phyloP scores from a whole-genome alignment of 2,888 invertebrate species.

The Ochropleura leucogaster region DNA sequence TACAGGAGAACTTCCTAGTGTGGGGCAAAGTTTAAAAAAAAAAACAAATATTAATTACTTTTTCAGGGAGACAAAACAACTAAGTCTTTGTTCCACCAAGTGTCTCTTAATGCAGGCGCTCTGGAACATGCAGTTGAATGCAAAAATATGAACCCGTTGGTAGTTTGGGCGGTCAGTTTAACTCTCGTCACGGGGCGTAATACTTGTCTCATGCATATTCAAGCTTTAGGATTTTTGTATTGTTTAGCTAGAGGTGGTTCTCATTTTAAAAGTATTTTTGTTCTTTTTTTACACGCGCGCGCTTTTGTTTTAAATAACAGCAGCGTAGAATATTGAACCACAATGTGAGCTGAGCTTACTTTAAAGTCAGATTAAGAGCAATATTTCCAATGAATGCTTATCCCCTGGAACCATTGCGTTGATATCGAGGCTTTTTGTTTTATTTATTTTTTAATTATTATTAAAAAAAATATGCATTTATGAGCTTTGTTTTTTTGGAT shows the following conservation, averaged over 20 bases:
- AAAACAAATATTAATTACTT: no score
- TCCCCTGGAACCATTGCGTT: neutral
- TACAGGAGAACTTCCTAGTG: no score
- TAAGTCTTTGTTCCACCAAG: slow-evolving; percentile 67
- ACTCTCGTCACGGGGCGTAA: slow-evolving; percentile 33
- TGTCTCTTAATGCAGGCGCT: slow-evolving; percentile 70
- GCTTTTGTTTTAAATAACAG: neutral
- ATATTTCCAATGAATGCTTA: neutral
- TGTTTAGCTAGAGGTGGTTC: slow-evolving; percentile 14
- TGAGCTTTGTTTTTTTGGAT: no score
- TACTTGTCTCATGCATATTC: slow-evolving; percentile 61
- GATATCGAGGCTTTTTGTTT: neutral
- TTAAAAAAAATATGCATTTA: no score
- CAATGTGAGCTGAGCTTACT: neutral
- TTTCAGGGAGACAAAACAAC: no score
- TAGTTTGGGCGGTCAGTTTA: slow-evolving; percentile 42
- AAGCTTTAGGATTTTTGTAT: slow-evolving; percentile 21
- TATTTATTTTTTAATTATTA: no score
- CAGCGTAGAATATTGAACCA: neutral
- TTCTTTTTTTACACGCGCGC: neutral
- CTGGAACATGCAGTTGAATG: slow-evolving; percentile 75
- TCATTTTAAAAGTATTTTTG: neutral
- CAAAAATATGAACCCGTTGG: slow-evolving; percentile 76
- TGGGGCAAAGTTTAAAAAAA: no score
- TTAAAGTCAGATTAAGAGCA: neutral